These are phyloP conservation scores for Arctia plantaginis DNA, from an alignment of 2,888 invertebrate genomes.

Conservation along the genomic window DNA sequence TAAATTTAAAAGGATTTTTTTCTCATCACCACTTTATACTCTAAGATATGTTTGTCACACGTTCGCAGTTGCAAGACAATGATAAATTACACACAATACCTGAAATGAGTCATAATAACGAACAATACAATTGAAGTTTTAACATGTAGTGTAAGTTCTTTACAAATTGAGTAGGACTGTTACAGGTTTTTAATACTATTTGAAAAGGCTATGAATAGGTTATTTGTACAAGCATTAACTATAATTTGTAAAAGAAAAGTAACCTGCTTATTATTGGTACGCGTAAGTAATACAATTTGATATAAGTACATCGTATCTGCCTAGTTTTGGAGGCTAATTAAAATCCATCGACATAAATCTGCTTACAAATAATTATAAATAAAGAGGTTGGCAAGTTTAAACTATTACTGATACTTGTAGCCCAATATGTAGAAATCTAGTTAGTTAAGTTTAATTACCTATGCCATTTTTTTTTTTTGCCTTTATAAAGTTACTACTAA, in stretches of 20 bases:
- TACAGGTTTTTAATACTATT: neutral
- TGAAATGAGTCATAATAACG: neutral
- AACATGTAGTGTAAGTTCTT: neutral
- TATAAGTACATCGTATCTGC: neutral
- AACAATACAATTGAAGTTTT: neutral
- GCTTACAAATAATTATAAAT: neutral
- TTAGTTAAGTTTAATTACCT: neutral
- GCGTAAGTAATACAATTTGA: neutral
- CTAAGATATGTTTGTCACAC: neutral
- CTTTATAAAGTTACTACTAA: neutral
- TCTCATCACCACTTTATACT: neutral
- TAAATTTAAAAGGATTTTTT: neutral
- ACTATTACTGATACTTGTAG: conserved; percentile 26
- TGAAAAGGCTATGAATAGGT: neutral
- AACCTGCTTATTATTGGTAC: neutral
- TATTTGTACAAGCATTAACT: neutral
- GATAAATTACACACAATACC: neutral
- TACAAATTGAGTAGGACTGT: neutral
- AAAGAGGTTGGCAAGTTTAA: conserved; percentile 8
- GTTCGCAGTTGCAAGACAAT: neutral
- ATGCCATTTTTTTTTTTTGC: neutral
- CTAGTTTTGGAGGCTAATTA: conserved; percentile 41
- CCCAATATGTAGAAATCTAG: conserved; percentile 23
- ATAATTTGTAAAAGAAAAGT: neutral
- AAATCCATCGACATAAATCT: conserved; percentile 7